Conservation (phyloP, 1,140 invertebrate genomes). For the Eulimnadia texana region DNA sequence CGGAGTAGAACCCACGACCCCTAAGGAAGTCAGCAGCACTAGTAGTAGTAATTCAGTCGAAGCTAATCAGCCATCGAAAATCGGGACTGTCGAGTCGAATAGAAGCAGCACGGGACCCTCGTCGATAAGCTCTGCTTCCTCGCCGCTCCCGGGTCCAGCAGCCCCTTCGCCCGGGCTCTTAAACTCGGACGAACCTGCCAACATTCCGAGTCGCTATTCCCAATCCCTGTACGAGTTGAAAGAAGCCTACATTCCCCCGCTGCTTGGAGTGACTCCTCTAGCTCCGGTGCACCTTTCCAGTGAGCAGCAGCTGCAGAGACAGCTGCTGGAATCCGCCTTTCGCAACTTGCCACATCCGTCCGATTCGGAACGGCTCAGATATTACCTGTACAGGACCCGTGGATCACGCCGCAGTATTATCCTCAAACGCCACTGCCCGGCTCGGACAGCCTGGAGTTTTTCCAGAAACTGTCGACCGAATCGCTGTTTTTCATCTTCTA, state of each 20-base stretch:
- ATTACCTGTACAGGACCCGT: conserved; percentile 86
- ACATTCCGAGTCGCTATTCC: not conserved
- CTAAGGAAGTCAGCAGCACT: conserved; percentile 26
- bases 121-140: conserved; percentile 20
- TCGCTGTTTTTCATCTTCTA: conserved; percentile 99
- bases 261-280: conserved; percentile 88
- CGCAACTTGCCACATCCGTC: conserved; percentile 91
- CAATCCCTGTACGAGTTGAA: too few species aligned
- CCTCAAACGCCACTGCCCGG: conserved; percentile 83
- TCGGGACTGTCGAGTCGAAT: conserved; percentile 21
- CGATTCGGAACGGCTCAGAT: conserved; percentile 82
- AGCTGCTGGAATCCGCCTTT: conserved; percentile 86
- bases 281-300: conserved; percentile 76
- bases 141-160: too few species aligned
- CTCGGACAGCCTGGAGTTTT: conserved; percentile 95
- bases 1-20: conserved; percentile 29
- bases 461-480: conserved; percentile 91
- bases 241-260: conserved; percentile 82
- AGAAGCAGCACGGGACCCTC: conserved; percentile 19
- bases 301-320: conserved; percentile 70
- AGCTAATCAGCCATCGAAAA: conserved; percentile 23
- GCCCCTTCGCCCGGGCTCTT: conserved; percentile 1
- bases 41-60: conserved; percentile 33
- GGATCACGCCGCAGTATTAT: conserved; percentile 79
- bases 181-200: not conserved